phyloP scores from a whole-genome alignment of 2,113 vertebrate species.

The Furnarius figulus region DNA sequence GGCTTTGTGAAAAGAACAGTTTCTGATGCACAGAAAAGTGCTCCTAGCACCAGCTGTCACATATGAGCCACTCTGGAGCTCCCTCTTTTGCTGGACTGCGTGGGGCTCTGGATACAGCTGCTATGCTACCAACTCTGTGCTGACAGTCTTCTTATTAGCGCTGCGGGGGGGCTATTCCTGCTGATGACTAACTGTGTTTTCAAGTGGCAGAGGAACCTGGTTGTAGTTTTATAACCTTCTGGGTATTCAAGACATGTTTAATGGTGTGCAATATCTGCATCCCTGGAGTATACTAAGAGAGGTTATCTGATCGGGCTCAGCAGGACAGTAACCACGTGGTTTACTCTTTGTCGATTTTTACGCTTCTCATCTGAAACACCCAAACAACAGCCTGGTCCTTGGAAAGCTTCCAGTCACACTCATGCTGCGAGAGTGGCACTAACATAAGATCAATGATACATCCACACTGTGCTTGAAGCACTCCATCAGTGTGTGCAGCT shows the following conservation, averaged over 20 bases:
- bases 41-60: fast-evolving
- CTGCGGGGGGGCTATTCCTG: background rate
- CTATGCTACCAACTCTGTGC: fast-evolving
- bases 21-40: background rate
- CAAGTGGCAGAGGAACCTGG: background rate
- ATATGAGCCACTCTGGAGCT: background rate
- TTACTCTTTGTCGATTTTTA: background rate
- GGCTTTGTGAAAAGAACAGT: background rate
- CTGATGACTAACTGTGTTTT: background rate
- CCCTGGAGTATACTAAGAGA: background rate
- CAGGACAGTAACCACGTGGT: background rate
- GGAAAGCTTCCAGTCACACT: background rate
- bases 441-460: background rate
- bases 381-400: background rate
- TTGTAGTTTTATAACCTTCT: background rate
- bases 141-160: background rate
- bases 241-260: background rate
- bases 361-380: background rate
- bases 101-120: background rate
- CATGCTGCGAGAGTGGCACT: background rate
- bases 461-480: background rate
- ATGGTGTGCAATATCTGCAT: background rate
- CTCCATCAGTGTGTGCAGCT: background rate
- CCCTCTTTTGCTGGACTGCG: background rate
- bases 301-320: background rate